Conservation (phyloP, 1,140 invertebrate genomes). For the Saccostrea glomerata region DNA sequence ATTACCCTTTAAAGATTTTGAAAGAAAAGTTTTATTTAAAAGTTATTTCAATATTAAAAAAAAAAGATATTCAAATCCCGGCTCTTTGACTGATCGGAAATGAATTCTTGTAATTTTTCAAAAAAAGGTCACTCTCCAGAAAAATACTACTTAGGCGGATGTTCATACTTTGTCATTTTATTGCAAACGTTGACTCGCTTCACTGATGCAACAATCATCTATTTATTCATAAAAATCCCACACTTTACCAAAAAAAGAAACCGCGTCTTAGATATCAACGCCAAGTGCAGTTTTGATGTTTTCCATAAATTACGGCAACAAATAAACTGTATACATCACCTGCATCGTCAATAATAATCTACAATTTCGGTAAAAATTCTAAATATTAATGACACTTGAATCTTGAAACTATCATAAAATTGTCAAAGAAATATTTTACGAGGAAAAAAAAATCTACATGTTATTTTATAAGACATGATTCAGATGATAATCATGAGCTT, state of each 20-base stretch:
- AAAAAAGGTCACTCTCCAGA: no score
- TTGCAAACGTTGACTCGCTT: not conserved
- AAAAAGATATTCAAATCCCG: not conserved
- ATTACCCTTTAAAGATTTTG: not conserved
- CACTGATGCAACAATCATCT: not conserved
- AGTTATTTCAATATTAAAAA: not conserved
- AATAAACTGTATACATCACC: not conserved
- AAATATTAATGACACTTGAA: not conserved
- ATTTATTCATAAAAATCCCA: not conserved
- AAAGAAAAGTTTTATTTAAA: not conserved
- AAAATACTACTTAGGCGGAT: not conserved
- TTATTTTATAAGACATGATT: slow-evolving; percentile 3
- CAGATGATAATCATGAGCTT: not conserved
- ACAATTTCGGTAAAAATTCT: not conserved
- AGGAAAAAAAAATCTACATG: not conserved
- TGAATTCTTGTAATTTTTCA: not conserved
- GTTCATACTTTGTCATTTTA: not conserved
- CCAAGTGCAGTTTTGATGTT: not conserved
- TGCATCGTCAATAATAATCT: not conserved
- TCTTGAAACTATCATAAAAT: not conserved
- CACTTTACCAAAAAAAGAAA: not conserved
- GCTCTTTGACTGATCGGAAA: not conserved
- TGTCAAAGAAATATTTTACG: slow-evolving; percentile 12
- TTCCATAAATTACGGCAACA: not conserved
- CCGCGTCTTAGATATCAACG: not conserved